phyloP scores from a whole-genome alignment of 1,140 invertebrate genomes.

The Pomacea maculata region DNA sequence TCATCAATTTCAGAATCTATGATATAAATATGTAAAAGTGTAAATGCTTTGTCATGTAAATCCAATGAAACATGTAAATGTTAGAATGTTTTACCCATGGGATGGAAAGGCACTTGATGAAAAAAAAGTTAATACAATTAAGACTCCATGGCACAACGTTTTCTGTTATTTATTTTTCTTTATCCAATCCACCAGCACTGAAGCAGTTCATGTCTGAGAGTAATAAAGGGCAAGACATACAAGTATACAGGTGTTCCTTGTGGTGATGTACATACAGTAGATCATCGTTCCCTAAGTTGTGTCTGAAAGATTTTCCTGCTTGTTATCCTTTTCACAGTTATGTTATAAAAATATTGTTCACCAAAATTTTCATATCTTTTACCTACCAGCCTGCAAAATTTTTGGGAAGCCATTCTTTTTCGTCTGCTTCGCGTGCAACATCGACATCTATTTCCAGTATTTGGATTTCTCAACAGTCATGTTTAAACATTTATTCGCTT shows the following conservation, averaged over 20 bases:
- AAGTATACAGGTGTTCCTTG: background rate
- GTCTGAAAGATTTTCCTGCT: background rate
- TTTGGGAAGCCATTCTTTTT: background rate
- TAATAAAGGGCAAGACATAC: background rate
- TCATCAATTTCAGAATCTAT: too few relatives aligned
- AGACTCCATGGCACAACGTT: too few relatives aligned
- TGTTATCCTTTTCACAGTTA: background rate
- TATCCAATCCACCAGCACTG: too few relatives aligned
- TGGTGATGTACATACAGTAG: too few relatives aligned
- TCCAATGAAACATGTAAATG: too few relatives aligned
- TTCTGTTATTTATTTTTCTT: too few relatives aligned
- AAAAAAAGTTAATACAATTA: too few relatives aligned
- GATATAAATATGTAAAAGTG: too few relatives aligned
- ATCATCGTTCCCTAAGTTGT: background rate
- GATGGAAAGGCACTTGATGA: too few relatives aligned
- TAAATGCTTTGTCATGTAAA: too few relatives aligned
- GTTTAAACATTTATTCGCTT: background rate
- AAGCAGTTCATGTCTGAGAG: too few relatives aligned
- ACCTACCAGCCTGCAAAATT: background rate
- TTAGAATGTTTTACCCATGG: too few relatives aligned
- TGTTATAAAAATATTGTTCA: background rate
- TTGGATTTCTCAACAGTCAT: background rate
- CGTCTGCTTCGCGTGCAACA: background rate
- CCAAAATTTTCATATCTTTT: background rate
- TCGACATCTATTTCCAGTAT: background rate